These are phyloP conservation scores for Hyperoplus lanceolatus DNA, from an alignment of 2,797 vertebrate species.

Conservation along the genomic window DNA sequence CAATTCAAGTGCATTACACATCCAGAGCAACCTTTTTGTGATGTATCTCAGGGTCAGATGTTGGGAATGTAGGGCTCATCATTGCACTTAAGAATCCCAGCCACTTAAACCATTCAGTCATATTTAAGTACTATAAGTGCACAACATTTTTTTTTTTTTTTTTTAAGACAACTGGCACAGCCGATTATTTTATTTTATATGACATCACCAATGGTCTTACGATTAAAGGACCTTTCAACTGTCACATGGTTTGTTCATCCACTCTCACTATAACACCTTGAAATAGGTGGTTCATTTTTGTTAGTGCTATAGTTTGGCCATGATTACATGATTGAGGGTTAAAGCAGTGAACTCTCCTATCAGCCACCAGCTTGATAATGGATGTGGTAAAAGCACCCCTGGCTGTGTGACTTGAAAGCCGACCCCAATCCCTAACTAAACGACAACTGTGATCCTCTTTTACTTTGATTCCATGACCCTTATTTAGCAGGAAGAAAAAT, in stretches of 20 bases:
- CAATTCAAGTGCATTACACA: constrained; percentile 59
- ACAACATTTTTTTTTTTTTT: constrained; percentile 4
- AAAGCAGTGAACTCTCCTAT: neutral
- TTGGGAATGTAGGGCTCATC: constrained; percentile 25
- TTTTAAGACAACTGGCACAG: neutral
- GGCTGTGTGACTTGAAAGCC: constrained; percentile 12
- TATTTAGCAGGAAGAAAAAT: constrained; percentile 1
- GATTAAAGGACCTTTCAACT: constrained; percentile 16
- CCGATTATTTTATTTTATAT: constrained; percentile 27
- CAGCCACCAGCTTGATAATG: neutral
- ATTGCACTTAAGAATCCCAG: constrained; percentile 35
- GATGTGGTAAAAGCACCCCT: constrained; percentile 10
- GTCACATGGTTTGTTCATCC: neutral
- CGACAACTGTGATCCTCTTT: neutral
- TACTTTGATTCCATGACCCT: neutral
- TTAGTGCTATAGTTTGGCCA: neutral
- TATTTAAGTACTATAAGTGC: constrained; percentile 23
- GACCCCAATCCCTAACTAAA: neutral
- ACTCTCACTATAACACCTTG: neutral
- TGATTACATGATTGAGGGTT: neutral
- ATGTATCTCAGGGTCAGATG: constrained; percentile 31
- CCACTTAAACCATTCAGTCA: constrained; percentile 22
- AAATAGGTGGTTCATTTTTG: constrained; percentile 30
- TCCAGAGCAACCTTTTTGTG: constrained; percentile 51
- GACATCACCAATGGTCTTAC: constrained; percentile 12